Base-by-base conservation (phyloP, 2,113 vertebrate species). In the Prunella himalayana region DNA sequence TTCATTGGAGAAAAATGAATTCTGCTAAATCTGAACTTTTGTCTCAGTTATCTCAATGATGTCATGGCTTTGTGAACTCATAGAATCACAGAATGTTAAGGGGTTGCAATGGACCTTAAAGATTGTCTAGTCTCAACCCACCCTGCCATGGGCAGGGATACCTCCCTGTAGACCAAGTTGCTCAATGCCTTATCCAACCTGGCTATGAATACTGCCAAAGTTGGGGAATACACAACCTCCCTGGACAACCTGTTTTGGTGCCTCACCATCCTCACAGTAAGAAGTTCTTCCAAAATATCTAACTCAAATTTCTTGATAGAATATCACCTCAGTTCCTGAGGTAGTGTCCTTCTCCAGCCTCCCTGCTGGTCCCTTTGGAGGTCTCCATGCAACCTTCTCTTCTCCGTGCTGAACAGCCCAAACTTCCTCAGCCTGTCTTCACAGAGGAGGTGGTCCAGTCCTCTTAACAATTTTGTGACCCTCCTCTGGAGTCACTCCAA, bases 291-390 rank as follows among this genome's bases (percentile, higher is more conserved):
- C 9, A 22, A 31, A 41, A 49, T 49, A 35, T 22, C 35, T 54
- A n/a, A n/a, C n/a, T n/a, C n/a, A n/a, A n/a, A n/a, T n/a, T n/a
- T n/a, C n/a, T n/a, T 15, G 14, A 35, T 11, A n/a, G 9, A 23
- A 1, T n/a, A 15, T 57, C 9, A 24, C 33, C 56, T 57, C 16
- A 30, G 16, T 60, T 75, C 16, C 45, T n/a, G 13, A 39, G 5
- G 28, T 10, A 37, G 9, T 25, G 9, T 45, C 12, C 28, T 42
- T 51, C 23, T n/a, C 45, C 0, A 0, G 11, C 6, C 45, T 75
- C 20, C 13, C 24, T 41, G 11, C 1, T 6, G 30, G 6, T 8
- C 14, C 6, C 20, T 89, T 45, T 59, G 30, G 16, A 47, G 14
- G 11, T 53, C 24, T 53, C 11, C n/a, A 45, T 10, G 11, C 13